Base-by-base conservation (phyloP, 1,140 invertebrate species). In the Trigoniulus corallinus region DNA sequence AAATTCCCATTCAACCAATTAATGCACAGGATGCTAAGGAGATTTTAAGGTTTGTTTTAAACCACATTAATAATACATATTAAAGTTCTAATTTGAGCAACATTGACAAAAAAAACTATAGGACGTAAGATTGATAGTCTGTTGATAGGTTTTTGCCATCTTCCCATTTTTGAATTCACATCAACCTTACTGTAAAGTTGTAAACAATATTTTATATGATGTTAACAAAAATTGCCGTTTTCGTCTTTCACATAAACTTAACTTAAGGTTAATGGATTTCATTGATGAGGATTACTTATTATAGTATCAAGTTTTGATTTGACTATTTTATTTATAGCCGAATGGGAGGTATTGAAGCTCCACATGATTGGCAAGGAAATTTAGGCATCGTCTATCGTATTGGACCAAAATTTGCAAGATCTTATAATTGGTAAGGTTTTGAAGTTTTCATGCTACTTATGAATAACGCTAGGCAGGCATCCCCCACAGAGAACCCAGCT, bases 361-460 rank as follows among this genome's bases (percentile, higher is more conserved):
- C 66, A 3, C 49, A 59, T 21, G 58, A 61, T 10, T 74, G 72
- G 72, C 58, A 61, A 51, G 70, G 71, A 21, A 61, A 58, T 15
- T 54, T 67, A 13, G 65, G 68, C 52, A 59, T 73, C 3, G 64
- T 64, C 1, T 72, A 73, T 55, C 62, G 58, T 47, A 53, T 70
- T 43, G 73, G 73, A 40, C 68, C 71, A 22, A 63, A 64, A 12
- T 64, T 71, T 44, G n/a, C n/a, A n/a, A 23, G 34, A 39, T 40
- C 20, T 23, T 54, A 54, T 21, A 44, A 29, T 18, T 15, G 69
- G 44, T 58, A 49, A 15, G 67, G 66, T 7, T 40, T 54, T 12
- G 56, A 61, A 25, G 65, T n/a, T 62, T 2, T 64, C 66, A 2
- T 49, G 58, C 20, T 58, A 61, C 7, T 74, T 72, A 72, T 58